A percentile compares a stretch with the other conserved stretches of the same genome.
Conservation (phyloP, 2,113 vertebrate genomes). For the Salvelinus namaycush region DNA sequence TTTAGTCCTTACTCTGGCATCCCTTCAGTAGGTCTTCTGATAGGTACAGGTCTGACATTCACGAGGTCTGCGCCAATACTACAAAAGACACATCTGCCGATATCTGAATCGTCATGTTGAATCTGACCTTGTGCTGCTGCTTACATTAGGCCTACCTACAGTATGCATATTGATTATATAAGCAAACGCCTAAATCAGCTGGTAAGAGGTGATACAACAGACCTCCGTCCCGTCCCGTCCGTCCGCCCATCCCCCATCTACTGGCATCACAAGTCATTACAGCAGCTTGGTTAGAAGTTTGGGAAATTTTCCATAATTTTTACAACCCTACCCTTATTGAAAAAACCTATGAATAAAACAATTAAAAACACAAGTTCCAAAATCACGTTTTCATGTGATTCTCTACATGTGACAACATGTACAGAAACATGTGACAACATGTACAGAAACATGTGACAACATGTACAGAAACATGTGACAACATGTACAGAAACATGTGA, state of each 20-base stretch:
- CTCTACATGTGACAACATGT: no score
- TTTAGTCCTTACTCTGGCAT: slow-evolving; percentile 60
- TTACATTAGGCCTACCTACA: slow-evolving; percentile 37
- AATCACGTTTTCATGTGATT: no score
- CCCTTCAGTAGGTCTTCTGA: slow-evolving; percentile 64
- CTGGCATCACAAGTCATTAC: no score
- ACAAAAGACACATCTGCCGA: slow-evolving; percentile 28
- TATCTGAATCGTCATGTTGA: slow-evolving; percentile 25
- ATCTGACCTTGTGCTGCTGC: slow-evolving; percentile 30
- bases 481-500: no score
- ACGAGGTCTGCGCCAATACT: slow-evolving; percentile 20
- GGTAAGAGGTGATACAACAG: not conserved
- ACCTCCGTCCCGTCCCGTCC: not conserved
- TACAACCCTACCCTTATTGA: no score
- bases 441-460: no score
- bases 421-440: no score
- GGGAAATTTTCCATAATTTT: no score
- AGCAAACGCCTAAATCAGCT: slow-evolving; percentile 5
- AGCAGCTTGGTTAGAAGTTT: no score
- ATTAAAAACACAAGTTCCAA: no score
- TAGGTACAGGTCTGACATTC: slow-evolving; percentile 69
- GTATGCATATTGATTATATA: slow-evolving; percentile 26
- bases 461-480: no score
- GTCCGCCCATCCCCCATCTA: slow-evolving; percentile 19
- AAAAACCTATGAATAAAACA: no score